Base-by-base conservation (phyloP, 2,888 invertebrate species). In the Tiliacea aurago region DNA sequence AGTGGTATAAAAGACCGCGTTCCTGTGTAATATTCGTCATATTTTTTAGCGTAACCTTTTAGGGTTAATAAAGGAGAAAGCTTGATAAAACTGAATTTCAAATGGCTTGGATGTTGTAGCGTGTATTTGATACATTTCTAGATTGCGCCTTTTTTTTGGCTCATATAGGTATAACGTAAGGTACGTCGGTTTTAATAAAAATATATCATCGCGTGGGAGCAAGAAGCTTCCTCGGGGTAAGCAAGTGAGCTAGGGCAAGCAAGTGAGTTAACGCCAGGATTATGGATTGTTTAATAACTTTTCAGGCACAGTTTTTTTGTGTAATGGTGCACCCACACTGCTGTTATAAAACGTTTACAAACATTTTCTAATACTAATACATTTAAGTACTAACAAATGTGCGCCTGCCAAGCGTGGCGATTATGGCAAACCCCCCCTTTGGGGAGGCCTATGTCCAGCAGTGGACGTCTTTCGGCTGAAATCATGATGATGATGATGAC, bases 1-100 rank as follows among this genome's bases (percentile, higher is more conserved):
- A 66, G 49, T 58, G 61, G 62, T 58, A 71, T 62, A 47, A 67
- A 63, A 63, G 15, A 69, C 72, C 61, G 47, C 43, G n/a, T 15
- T 41, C 15, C n/a, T 51, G 10, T 49, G 67, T 70, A 20, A 72
- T 76, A 74, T 72, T 76, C 49, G 62, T 70, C 7, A 51, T 69
- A 58, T 63, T 65, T 63, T 72, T 71, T 58, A 45, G 33, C 51
- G 5, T n/a, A 47, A 75, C 45, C 41, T 70, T 45, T 58, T 56
- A 69, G 55, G 65, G 56, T 47, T 64, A 18, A 15, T 59, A 28
- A 56, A 10, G 20, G 47, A 37, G 43, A 33, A 15, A 62, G 20
- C 49, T 47, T 47, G 6, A 13, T 58, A 18, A 55, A 64, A 55
- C 20, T 53, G 23, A 11, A 71, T 51, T 47, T 49, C 0, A 1